Conservation (phyloP, 2,888 invertebrate genomes). For the Troilus luridus region DNA sequence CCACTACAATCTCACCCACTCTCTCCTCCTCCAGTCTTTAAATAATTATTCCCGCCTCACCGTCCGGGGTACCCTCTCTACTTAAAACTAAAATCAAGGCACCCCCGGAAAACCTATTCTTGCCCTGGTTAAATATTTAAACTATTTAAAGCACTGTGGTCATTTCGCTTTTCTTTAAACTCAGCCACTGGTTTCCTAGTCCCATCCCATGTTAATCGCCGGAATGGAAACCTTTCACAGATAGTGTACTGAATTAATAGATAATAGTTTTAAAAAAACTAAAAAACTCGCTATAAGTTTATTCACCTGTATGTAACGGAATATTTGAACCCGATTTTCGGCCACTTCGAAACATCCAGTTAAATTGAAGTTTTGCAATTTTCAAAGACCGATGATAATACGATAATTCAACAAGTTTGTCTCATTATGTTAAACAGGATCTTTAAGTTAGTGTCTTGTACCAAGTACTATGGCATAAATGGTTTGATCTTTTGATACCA, state of each 20-base stretch:
- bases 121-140: conserved; percentile 10
- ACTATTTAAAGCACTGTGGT: neutral
- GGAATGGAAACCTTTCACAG: neutral
- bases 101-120: neutral
- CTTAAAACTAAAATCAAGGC: conserved; percentile 49
- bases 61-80: neutral
- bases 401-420: no score
- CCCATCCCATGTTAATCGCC: neutral
- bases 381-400: no score
- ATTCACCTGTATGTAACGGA: no score
- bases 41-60: conserved; percentile 37
- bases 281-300: no score
- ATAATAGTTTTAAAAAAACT: no score
- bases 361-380: no score
- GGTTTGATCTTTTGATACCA: no score
- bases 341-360: no score
- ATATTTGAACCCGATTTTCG: no score
- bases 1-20: conserved; percentile 34
- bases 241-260: neutral
- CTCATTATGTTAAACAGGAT: no score
- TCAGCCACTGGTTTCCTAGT: neutral
- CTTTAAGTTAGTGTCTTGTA: no score
- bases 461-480: no score
- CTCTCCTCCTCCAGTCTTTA: conserved; percentile 41
- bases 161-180: neutral